phyloP scores from a whole-genome alignment of 1,140 invertebrate genomes.

The Glossosoma conforme region DNA sequence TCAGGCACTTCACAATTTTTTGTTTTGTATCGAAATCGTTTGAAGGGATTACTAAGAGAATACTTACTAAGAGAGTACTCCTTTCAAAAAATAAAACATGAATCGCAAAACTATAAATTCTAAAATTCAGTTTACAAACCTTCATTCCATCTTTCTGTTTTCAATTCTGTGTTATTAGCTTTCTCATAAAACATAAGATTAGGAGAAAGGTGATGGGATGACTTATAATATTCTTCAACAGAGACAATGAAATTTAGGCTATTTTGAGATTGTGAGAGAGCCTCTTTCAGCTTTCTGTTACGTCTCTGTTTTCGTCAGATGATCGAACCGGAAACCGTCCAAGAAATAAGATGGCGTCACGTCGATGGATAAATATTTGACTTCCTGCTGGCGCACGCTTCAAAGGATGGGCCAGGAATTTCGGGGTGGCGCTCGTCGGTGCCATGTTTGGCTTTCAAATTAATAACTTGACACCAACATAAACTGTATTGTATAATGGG shows the following conservation, averaged over 20 bases:
- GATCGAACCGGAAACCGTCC: conserved; percentile 12
- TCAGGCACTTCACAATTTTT: too few species aligned
- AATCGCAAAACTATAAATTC: too few species aligned
- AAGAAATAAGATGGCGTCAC: conserved; percentile 4
- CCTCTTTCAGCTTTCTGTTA: too few species aligned
- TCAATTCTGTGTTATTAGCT: conserved; percentile 4
- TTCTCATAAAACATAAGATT: background rate
- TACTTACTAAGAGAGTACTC: too few species aligned
- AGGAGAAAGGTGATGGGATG: background rate
- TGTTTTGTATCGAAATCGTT: too few species aligned
- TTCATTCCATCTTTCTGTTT: conserved; percentile 3
- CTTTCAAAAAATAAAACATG: too few species aligned
- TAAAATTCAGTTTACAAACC: conserved; percentile 1
- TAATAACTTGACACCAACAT: background rate
- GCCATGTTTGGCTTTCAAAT: conserved; percentile 13
- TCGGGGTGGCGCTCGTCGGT: conserved; percentile 22
- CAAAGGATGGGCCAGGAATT: background rate
- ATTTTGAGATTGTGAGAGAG: too few species aligned
- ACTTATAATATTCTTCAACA: background rate
- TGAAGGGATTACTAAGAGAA: too few species aligned
- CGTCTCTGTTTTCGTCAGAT: background rate
- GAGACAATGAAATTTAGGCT: background rate
- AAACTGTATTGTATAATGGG: conserved; percentile 5
- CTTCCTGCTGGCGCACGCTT: conserved; percentile 23
- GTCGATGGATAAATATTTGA: conserved; percentile 18